Percentiles rank a stretch among this genome's conserved stretches.
phyloP scores from a whole-genome alignment of 2,888 invertebrate species.

The Microplitis manilae region DNA sequence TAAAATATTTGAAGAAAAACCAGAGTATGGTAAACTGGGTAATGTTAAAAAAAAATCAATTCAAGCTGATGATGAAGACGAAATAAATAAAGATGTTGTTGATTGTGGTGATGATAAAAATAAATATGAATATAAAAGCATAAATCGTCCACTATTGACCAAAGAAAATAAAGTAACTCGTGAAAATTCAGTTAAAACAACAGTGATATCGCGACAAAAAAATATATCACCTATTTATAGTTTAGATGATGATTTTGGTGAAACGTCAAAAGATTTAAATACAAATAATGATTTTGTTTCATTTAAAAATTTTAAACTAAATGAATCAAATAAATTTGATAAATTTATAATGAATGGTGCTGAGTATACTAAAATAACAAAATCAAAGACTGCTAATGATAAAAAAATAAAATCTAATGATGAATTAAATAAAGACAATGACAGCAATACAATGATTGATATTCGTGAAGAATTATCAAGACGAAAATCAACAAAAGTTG shows the following conservation, averaged over 20 bases:
- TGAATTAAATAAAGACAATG: constrained; percentile 18
- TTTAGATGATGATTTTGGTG: constrained; percentile 44
- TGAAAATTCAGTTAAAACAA: constrained; percentile 49
- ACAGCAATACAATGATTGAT: constrained; percentile 34
- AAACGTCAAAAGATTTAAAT: constrained; percentile 2
- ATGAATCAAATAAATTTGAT: constrained; percentile 45
- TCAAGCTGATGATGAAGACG: neutral
- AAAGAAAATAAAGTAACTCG: constrained; percentile 32
- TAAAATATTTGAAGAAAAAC: constrained; percentile 54
- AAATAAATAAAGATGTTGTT: constrained; percentile 22
- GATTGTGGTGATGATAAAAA: constrained; percentile 36
- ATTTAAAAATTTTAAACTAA: constrained; percentile 44
- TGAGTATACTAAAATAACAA: constrained; percentile 52
- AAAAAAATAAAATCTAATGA: constrained; percentile 19
- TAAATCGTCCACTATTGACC: constrained; percentile 11
- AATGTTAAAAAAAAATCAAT: constrained; percentile 48
- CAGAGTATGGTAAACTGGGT: constrained; percentile 49
- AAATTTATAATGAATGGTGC: constrained; percentile 53
- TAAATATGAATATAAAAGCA: constrained; percentile 35
- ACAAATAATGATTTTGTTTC: neutral
- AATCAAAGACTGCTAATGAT: constrained; percentile 42
- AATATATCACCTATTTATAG: constrained; percentile 52
- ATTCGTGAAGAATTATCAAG: constrained; percentile 50
- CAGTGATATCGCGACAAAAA: constrained; percentile 51
- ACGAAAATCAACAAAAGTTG: constrained; percentile 39